phyloP scores from a whole-genome alignment of 2,888 invertebrate genomes.

The Neelides folsomi region DNA sequence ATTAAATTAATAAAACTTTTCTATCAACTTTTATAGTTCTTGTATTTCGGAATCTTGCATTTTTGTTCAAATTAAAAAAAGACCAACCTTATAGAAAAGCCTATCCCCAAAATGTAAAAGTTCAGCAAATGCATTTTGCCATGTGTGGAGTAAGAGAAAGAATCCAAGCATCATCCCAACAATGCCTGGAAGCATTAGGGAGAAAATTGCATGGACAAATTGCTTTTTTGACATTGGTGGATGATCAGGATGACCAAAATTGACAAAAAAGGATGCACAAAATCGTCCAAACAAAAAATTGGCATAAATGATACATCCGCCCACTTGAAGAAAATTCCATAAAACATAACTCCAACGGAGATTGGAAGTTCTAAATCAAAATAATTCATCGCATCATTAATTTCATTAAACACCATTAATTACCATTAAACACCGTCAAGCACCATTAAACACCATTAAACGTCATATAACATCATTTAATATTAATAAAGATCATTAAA shows the following conservation, averaged over 20 bases:
- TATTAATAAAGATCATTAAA: not conserved
- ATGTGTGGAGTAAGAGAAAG: slow-evolving; percentile 76
- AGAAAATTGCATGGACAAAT: slow-evolving; percentile 40
- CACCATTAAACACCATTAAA: too few species aligned
- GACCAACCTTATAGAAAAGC: slow-evolving; percentile 56
- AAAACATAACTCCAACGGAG: slow-evolving; percentile 63
- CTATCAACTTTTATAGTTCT: too few species aligned
- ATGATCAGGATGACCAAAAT: slow-evolving; percentile 25
- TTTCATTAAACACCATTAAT: not conserved
- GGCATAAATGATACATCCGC: slow-evolving; percentile 63
- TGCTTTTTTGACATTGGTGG: slow-evolving; percentile 18
- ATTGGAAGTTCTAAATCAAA: slow-evolving; percentile 48
- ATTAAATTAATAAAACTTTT: too few species aligned
- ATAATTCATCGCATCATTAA: too few species aligned
- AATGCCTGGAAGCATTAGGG: slow-evolving; percentile 59
- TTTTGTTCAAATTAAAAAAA: too few species aligned
- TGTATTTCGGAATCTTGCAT: too few species aligned
- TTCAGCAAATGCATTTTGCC: slow-evolving; percentile 85
- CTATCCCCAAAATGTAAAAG: slow-evolving; percentile 74
- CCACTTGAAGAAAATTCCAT: slow-evolving; percentile 57
- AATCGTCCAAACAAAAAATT: slow-evolving; percentile 69
- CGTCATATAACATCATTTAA: too few species aligned
- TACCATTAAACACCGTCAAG: slow-evolving; percentile 7
- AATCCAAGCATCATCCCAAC: slow-evolving; percentile 60
- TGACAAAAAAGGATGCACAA: slow-evolving; percentile 36